Base-by-base conservation (phyloP, 1,140 invertebrate species). In the Drosophila sulfurigaster region DNA sequence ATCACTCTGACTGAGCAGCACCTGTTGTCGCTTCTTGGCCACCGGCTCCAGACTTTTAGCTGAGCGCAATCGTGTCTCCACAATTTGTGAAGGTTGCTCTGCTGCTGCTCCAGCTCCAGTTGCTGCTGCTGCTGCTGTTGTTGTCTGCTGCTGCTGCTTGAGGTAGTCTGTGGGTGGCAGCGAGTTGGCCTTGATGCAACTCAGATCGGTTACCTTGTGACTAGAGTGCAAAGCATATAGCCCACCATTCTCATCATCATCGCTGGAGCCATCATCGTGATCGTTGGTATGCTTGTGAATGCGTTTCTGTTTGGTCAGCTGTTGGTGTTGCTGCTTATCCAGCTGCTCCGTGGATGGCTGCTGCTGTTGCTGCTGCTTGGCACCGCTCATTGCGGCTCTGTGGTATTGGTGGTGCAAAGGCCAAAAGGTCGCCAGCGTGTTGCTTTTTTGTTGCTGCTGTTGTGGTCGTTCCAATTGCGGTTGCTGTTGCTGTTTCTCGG, bases 391-490 rank as follows among this genome's bases (percentile, higher is more conserved):
- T 67, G 68, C 52, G 81, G 69, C 54, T 62, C 59, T 82, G 80
- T 83, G 79, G 78, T 74, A 80, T 67, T 75, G 65, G 45, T 88
- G 85, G 20, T 83, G 77, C 74, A 87, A 62, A 25, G 83, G 85
- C 83, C 83, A 88, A 87, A 87, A 81, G 70, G 83, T 87, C 78
- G 85, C 85, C 85, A 88, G 85, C 54, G 79, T 88, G 78, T 85
- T 75, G 85, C 62, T 81, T 83, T 63, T 51, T 38, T 67, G 67
- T 43, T 75, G 48, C 45, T 62, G 46, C 45, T 49, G 8, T 16
- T 62, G 5, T 52, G 32, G 52, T 20, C 49, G 58, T 43, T 73
- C 56, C 38, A 58, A 43, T 30, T 71, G 76, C 16, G 64, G 38
- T 30, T 81, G 82, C 52, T 79, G 65, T 54, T 79, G 63, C 58